Conservation (phyloP, 2,113 vertebrate species). For the Microcebus lehilahytsara region DNA sequence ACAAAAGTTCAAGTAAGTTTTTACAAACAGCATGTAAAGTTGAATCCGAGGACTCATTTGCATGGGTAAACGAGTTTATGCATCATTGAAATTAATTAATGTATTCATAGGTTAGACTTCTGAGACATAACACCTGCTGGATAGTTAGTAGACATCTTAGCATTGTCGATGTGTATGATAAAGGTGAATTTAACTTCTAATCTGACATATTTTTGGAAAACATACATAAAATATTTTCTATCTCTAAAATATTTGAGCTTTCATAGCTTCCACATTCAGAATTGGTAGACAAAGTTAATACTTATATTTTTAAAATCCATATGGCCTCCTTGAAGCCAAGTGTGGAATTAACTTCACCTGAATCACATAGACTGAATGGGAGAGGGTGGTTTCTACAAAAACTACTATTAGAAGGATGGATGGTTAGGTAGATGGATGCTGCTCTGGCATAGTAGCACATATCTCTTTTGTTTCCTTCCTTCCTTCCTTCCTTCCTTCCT, state of each 20-base stretch:
- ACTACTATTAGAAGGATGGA: background rate
- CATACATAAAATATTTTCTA: constrained; percentile 10
- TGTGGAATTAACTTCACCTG: background rate
- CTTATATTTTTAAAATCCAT: constrained; percentile 43
- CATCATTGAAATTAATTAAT: constrained; percentile 41
- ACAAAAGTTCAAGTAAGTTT: constrained; percentile 48
- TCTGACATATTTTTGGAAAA: constrained; percentile 31
- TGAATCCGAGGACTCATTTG: constrained; percentile 50
- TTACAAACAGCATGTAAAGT: constrained; percentile 7
- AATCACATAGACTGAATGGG: background rate
- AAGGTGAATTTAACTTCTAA: constrained; percentile 23
- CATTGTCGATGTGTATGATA: background rate
- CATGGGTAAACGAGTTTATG: background rate
- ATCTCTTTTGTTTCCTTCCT: rapidly evolving
- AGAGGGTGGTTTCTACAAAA: background rate
- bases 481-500: too few relatives aligned
- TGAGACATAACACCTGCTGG: background rate
- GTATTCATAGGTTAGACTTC: background rate
- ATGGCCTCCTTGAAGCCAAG: background rate
- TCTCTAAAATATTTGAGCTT: constrained; percentile 33
- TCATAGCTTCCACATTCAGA: constrained; percentile 23
- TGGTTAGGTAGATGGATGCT: background rate
- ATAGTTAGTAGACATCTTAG: constrained; percentile 43
- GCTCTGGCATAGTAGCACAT: background rate
- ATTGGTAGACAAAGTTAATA: constrained; percentile 49